phyloP scores from a whole-genome alignment of 2,797 vertebrate species.

The Oryzias dopingdopingensis region DNA sequence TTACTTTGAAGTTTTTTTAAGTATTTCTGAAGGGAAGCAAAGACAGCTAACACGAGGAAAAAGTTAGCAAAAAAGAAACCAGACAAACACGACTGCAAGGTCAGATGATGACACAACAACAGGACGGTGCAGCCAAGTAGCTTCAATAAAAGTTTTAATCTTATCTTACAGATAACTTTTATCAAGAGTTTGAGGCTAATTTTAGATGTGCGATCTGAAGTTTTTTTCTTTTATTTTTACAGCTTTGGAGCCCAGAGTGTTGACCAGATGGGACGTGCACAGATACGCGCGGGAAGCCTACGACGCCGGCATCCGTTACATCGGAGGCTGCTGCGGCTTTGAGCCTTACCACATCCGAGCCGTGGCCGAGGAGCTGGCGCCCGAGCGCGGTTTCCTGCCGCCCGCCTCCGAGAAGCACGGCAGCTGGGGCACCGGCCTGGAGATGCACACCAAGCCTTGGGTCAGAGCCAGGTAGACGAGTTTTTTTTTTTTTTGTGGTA shows the following conservation, averaged over 20 bases:
- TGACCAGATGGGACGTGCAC: conserved; percentile 91
- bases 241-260: conserved; percentile 90
- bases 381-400: conserved; percentile 84
- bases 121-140: neutral
- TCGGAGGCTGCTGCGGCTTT: conserved; percentile 93
- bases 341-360: conserved; percentile 92
- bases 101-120: neutral
- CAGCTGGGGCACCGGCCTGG: conserved; percentile 83
- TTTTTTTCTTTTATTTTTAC: neutral
- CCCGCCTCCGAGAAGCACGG: conserved; percentile 89
- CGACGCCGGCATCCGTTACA: conserved; percentile 83
- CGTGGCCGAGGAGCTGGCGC: conserved; percentile 86
- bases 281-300: conserved; percentile 90
- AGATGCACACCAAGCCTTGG: conserved; percentile 96
- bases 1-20: too few relatives aligned
- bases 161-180: neutral
- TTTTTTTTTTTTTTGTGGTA: neutral
- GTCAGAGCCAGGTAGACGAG: conserved; percentile 85
- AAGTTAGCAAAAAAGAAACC: too few relatives aligned
- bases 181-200: too few relatives aligned
- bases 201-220: neutral
- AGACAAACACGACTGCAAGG: neutral
- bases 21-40: too few relatives aligned
- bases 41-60: too few relatives aligned
- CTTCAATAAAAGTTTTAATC: too few relatives aligned